phyloP scores from a whole-genome alignment of 1,140 invertebrate species.

The Lycorma delicatula region DNA sequence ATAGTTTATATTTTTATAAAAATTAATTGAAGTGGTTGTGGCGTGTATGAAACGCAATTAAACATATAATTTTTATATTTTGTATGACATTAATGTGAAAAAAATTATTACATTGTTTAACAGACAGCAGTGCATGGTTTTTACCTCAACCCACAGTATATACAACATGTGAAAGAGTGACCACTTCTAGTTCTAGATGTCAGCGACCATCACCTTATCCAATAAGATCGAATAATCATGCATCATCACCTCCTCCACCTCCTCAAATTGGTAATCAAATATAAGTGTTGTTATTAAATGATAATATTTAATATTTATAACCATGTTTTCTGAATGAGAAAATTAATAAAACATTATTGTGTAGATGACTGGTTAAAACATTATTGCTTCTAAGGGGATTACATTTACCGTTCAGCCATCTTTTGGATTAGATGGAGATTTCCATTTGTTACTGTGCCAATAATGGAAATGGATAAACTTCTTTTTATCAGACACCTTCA shows the following conservation, averaged over 20 bases:
- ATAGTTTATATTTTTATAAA: background rate
- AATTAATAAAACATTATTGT: too few relatives aligned
- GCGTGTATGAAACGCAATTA: background rate
- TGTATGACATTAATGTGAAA: background rate
- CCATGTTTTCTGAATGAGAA: too few relatives aligned
- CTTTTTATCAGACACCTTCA: too few relatives aligned
- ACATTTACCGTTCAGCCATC: too few relatives aligned
- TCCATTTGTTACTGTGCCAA: too few relatives aligned
- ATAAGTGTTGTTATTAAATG: too few relatives aligned
- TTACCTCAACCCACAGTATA: conserved; percentile 10
- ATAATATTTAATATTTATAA: too few relatives aligned
- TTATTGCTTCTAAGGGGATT: too few relatives aligned
- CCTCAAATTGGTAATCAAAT: background rate
- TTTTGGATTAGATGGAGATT: too few relatives aligned
- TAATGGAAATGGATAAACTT: too few relatives aligned
- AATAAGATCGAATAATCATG: background rate
- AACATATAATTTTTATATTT: background rate
- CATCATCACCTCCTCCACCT: background rate
- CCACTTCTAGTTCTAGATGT: background rate
- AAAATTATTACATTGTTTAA: background rate
- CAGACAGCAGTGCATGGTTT: conserved; percentile 13
- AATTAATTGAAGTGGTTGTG: background rate
- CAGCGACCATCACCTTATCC: conserved; percentile 6
- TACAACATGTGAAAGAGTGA: conserved; percentile 1
- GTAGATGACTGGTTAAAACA: too few relatives aligned